Percentiles rank a stretch among this genome's conserved stretches.
Evolutionary conservation across 2,113 vertebrate species (phyloP).

Genomic region (Forbesichthys agassizii): DNA sequence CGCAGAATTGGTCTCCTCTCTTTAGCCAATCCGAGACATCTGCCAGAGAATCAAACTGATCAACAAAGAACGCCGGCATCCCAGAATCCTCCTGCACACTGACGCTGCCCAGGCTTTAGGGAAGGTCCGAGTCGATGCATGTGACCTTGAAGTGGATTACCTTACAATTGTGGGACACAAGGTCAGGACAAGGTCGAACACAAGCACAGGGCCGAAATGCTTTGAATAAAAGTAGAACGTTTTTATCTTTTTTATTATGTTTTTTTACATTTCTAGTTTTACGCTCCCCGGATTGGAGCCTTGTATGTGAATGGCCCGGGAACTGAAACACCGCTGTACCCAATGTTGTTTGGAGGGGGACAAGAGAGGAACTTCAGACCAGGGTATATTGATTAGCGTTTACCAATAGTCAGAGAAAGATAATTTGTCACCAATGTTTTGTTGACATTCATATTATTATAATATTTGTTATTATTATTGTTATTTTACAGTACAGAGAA

Average conservation of each 20-base stretch:
- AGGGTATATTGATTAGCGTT: slow-evolving; percentile 79
- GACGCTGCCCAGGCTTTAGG: slow-evolving; percentile 93
- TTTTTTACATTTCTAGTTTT: slow-evolving; percentile 79
- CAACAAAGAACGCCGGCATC: slow-evolving; percentile 61
- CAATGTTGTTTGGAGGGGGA: slow-evolving; percentile 92
- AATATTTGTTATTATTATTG: not conserved
- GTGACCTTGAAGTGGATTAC: slow-evolving; percentile 89
- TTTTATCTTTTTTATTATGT: not conserved
- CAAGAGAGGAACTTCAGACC: slow-evolving; percentile 92
- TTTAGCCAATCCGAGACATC: slow-evolving; percentile 85
- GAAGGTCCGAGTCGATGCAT: slow-evolving; percentile 84
- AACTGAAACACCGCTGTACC: slow-evolving; percentile 77
- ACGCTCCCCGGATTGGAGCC: slow-evolving; percentile 87
- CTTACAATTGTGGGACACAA: slow-evolving; percentile 96
- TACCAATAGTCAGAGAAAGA: too few species aligned
- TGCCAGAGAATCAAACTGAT: slow-evolving; percentile 73
- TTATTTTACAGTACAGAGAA: slow-evolving; percentile 88
- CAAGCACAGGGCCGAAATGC: not conserved
- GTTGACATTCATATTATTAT: too few species aligned
- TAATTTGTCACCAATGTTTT: too few species aligned
- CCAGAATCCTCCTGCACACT: slow-evolving; percentile 84
- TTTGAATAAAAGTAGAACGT: not conserved
- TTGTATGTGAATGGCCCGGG: slow-evolving; percentile 81
- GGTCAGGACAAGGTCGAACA: slow-evolving; percentile 66
- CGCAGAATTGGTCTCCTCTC: slow-evolving; percentile 1